Percentiles rank a stretch among this genome's conserved stretches.
Evolutionary conservation across 2,888 invertebrate species (phyloP).

Genomic region (Lypha dubia): DNA sequence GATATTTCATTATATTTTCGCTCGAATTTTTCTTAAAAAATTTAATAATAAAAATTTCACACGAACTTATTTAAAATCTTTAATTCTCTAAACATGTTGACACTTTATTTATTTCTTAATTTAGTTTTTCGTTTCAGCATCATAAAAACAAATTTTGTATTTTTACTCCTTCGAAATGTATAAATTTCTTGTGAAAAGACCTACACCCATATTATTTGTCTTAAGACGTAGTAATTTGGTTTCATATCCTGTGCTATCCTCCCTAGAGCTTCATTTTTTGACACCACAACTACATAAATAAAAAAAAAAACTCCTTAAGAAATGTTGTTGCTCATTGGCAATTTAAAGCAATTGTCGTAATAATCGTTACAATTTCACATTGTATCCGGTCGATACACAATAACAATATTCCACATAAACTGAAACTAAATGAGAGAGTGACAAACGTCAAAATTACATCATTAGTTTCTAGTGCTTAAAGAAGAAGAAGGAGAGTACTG

Average conservation of each 20-base stretch:
- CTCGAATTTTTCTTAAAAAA: too few species aligned
- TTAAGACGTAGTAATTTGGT: conserved; percentile 56
- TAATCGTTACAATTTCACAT: conserved; percentile 73
- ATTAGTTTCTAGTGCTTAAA: conserved; percentile 30
- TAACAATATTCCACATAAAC: conserved; percentile 35
- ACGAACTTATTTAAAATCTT: too few species aligned
- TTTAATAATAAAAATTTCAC: too few species aligned
- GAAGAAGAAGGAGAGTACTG: too few species aligned
- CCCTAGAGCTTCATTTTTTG: conserved; percentile 63
- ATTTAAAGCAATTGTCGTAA: conserved; percentile 70
- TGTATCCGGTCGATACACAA: conserved; percentile 67
- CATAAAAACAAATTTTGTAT: too few species aligned
- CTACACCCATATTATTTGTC: conserved; percentile 44
- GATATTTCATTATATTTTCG: too few species aligned
- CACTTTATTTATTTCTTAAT: too few species aligned
- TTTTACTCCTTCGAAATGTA: too few species aligned
- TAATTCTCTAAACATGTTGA: too few species aligned
- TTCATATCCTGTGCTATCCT: conserved; percentile 7
- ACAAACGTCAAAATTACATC: conserved; percentile 70
- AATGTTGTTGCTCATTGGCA: conserved; percentile 20
- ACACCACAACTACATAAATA: conserved; percentile 15
- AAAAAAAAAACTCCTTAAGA: conserved; percentile 30
- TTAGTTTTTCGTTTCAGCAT: too few species aligned
- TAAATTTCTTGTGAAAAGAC: conserved; percentile 25
- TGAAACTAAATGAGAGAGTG: too few species aligned